Evolutionary conservation across 2,888 invertebrate species (phyloP).

Genomic region (Calliphora vomitoria): DNA sequence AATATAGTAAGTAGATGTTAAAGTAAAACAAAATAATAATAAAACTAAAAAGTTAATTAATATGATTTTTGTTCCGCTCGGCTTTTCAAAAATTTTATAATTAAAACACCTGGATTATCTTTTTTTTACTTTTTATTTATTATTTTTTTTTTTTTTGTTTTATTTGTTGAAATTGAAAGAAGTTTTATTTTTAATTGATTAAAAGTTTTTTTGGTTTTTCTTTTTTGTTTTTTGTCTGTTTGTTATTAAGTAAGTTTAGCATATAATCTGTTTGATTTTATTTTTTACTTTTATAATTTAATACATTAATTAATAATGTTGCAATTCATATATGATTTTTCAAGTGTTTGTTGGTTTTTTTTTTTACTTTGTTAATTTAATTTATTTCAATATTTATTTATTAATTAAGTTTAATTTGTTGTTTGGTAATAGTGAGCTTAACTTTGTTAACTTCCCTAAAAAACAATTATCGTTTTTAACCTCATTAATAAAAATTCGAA

Average conservation of each 20-base stretch:
- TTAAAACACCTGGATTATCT: constrained; percentile 65
- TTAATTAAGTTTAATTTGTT: constrained; percentile 28
- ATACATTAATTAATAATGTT: constrained; percentile 73
- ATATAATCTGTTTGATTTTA: constrained; percentile 61
- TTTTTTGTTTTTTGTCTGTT: constrained; percentile 25
- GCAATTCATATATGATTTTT: constrained; percentile 64
- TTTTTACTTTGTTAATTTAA: constrained; percentile 27
- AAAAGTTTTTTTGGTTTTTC: constrained; percentile 61
- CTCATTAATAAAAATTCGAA: constrained; percentile 68
- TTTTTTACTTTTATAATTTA: constrained; percentile 53
- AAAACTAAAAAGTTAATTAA: not conserved
- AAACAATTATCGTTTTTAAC: constrained; percentile 70
- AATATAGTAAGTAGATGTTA: no score
- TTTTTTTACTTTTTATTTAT: constrained; percentile 33
- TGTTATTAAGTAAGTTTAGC: constrained; percentile 69
- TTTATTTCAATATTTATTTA: constrained; percentile 50
- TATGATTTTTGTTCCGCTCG: not conserved
- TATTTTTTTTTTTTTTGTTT: constrained; percentile 60
- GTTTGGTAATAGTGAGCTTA: constrained; percentile 71
- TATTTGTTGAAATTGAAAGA: constrained; percentile 73
- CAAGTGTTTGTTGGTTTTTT: constrained; percentile 46
- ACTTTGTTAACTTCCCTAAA: constrained; percentile 75
- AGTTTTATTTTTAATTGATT: constrained; percentile 74
- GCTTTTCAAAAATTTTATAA: constrained; percentile 13
- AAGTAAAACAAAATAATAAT: no score